Base-by-base conservation (phyloP, 2,888 invertebrate species). In the Aricia artaxerxes region DNA sequence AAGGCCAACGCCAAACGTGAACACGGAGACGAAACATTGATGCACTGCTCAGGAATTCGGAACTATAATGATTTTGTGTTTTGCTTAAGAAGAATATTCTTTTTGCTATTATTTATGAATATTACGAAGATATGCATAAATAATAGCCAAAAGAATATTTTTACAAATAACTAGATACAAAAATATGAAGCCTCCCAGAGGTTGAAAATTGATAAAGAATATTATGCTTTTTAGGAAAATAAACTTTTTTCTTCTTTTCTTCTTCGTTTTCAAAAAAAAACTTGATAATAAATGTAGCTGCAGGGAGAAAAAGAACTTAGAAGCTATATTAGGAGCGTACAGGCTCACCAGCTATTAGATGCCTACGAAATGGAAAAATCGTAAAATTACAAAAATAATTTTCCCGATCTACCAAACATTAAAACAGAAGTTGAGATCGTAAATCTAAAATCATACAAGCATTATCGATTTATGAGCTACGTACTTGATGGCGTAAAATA, bases 1-100 rank as follows among this genome's bases (percentile, higher is more conserved):
- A 94, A 94, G 94, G 94, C 94, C 94, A 94, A 92, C 91, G 89
- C 88, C 85, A 81, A 87, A 86, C 88, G 88, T 82, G 85, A 81
- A 82, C 83, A 82, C 81, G 87, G 86, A 83, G 87, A 88, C 87
- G 87, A 86, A 87, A 87, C 87, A 87, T 76, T 81, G 80, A 79
- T 82, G 81, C 81, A 79, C 81, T 78, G 82, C 81, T 84, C 86
- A 86, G 84, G 84, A 81, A 83, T 83, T 84, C 85, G 83, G 83
- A 84, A 31, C 31, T 64, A 11, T 35, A 2, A 24, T 64, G 9
- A 2, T 64, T 61, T 60, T 4, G 60, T n/a, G 24, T 60, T 60
- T 60, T 60, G 60, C 2, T 4, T 31, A 7, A 24, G 31, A 31
- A 64, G 4, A 61, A 40, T 40, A n/a, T n/a, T 1, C 7, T 61